Evolutionary conservation across 1,140 invertebrate genomes (phyloP).

Genomic region (Lordiphosa stackelbergi): DNA sequence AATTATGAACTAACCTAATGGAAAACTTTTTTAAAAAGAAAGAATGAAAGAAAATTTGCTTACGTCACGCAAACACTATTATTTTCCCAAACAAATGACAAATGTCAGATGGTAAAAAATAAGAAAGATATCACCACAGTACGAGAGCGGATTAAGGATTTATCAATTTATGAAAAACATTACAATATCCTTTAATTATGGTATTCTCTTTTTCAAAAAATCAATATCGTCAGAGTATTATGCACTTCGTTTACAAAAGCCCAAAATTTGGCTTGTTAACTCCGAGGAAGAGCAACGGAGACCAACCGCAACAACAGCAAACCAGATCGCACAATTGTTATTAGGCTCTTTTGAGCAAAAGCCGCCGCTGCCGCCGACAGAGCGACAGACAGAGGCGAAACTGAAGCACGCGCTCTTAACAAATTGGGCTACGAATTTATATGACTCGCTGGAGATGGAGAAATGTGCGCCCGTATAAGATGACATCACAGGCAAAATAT

Average conservation of each 20-base stretch:
- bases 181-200: no score
- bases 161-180: no score
- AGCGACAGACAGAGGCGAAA: constrained; percentile 30
- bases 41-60: no score
- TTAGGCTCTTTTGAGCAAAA: constrained; percentile 68
- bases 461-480: constrained; percentile 32
- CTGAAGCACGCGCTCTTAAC: constrained; percentile 71
- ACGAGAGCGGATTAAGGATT: no score
- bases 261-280: constrained; percentile 24
- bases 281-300: constrained; percentile 30
- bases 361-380: constrained; percentile 38
- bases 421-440: constrained; percentile 71
- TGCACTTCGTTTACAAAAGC: not conserved
- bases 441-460: constrained; percentile 31
- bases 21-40: no score
- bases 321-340: constrained; percentile 68
- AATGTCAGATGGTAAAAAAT: no score
- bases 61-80: no score
- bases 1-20: no score
- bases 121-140: no score
- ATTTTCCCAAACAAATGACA: no score
- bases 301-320: constrained; percentile 32
- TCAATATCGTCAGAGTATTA: constrained; percentile 28
- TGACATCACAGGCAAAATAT: constrained; percentile 67
- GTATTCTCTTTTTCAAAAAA: no score